Base-by-base conservation (phyloP, 2,797 vertebrate genomes). In the Pteropus rufus region DNA sequence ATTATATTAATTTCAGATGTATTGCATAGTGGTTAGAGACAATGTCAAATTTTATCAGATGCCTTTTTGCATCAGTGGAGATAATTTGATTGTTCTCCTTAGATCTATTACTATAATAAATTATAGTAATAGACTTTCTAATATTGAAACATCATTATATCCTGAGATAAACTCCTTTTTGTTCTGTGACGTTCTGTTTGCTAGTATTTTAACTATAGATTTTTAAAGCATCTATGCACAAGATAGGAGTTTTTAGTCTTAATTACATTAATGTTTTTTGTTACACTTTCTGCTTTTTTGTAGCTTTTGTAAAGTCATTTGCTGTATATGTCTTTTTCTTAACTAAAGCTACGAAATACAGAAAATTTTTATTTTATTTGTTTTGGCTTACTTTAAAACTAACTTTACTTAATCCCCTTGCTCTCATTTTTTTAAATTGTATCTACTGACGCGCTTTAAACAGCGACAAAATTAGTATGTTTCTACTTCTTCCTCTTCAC, bases 181-280 rank as follows among this genome's bases (percentile, higher is more conserved):
- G 39, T 87, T 89, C 24, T 87, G 1, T 69, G 44, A 49, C 7
- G 29, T 88, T 80, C 62, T 89, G 16, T 82, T 85, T 58, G 44
- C 52, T 94, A 39, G 18, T 86, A 60, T 92, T 92, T 93, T 79
- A 94, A 67, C 31, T 44, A 67, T 29, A 31, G 69, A 73, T 95
- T 93, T 87, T 90, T 58, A 62, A 75, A 64, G 21, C 58, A 89
- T 62, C 39, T 97, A 16, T 88, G 29, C 19, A 89, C 83, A 49
- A 58, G 19, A 39, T 79, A 67, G 18, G 92, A 87, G 58, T n/a
- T 85, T 95, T 90, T 62, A 8, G 26, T 87, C 58, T 92, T 84
- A 87, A 70, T 46, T 85, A 67, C 23, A 39, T 85, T 81, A 70
- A 94, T 36, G 41, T 91, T 72, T 92, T 93, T 69, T 95, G 2